These are phyloP conservation scores for Penaeus vannamei DNA, from an alignment of 1,140 invertebrate genomes.

Conservation along the genomic window DNA sequence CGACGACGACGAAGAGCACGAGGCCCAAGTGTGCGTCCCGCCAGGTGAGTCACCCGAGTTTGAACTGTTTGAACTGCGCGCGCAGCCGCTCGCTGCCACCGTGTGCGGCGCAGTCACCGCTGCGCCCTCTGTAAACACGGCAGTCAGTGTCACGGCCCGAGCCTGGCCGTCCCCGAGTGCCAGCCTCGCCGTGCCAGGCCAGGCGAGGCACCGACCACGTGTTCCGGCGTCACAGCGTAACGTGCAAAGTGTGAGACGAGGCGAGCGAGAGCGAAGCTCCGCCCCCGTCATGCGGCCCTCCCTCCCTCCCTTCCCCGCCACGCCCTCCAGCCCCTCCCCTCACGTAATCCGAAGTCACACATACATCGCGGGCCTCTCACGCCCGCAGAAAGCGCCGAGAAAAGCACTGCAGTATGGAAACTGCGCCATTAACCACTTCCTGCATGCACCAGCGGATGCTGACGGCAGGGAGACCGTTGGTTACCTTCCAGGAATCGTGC, in stretches of 20 bases:
- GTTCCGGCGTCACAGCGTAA: too few species aligned
- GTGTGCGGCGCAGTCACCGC: neutral
- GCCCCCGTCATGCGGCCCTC: neutral
- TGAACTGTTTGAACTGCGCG: conserved; percentile 54
- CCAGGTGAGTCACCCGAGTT: conserved; percentile 57
- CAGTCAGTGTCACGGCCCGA: neutral
- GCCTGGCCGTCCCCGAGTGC: neutral
- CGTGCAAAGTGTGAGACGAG: too few species aligned
- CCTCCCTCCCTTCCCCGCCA: conserved; percentile 26
- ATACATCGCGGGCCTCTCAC: neutral
- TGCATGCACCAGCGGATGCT: conserved; percentile 59
- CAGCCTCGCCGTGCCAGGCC: too few species aligned
- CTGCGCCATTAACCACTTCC: conserved; percentile 34
- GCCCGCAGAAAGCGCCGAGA: neutral
- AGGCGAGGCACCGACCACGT: too few species aligned
- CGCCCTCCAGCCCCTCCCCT: conserved; percentile 33
- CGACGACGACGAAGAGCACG: conserved; percentile 30
- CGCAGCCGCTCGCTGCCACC: conserved; percentile 27
- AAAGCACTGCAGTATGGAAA: neutral
- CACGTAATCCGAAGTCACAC: neutral
- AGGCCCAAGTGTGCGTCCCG: conserved; percentile 48
- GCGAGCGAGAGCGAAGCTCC: neutral
- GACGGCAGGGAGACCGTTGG: conserved; percentile 57
- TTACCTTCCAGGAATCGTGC: conserved; percentile 54
- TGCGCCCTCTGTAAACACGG: neutral